Evolutionary conservation across 2,113 vertebrate genomes (phyloP), one percentile per base, ranked within the genome.

Genomic region (Arenaria interpres): DNA sequence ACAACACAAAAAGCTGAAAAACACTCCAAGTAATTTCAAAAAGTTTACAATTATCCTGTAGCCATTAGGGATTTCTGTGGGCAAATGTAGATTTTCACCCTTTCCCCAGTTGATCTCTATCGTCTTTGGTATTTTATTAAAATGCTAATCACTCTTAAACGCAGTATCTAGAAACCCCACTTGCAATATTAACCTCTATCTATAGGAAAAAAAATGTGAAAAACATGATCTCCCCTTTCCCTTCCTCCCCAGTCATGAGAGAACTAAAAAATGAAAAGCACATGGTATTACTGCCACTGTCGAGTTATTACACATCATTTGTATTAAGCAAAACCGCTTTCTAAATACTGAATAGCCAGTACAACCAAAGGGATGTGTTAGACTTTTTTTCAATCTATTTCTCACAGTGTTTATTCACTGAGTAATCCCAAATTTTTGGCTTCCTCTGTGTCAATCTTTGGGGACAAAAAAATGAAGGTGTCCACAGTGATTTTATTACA

Each of bases 391-490:
- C 62, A 95, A 62, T 76, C 27, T 43, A 37, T 82, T 96, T 85
- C 80, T 94, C 94, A 81, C 41, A 75, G 24, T 95, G 74, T 89
- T 97, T 95, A 87, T 91, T 90, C 87, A 92, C 84, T 87, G 77
- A 93, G 69, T 89, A 93, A 89, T 87, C 56, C 18, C 21, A 80
- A 91, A 92, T 72, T 96, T 93, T 91, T 96, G 50, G 82, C 79
- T 90, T 94, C n/a, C 32, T 90, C 59, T 86, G 22, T 64, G 75
- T 81, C 82, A 74, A 0, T 77, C 88, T 92, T 90, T n/a, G 45
- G 54, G 12, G 21, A 14, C 1, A 33, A 37, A 60, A 71, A 91
- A 94, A 85, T 24, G 9, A 90, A 90, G 88, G 88, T 95, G 73
- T 95, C 69, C 72, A 89, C 48, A 79, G 89, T 76, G 69, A 85